Evolutionary conservation across 2,113 vertebrate genomes (phyloP).

Genomic region (Pachyramphus minor): DNA sequence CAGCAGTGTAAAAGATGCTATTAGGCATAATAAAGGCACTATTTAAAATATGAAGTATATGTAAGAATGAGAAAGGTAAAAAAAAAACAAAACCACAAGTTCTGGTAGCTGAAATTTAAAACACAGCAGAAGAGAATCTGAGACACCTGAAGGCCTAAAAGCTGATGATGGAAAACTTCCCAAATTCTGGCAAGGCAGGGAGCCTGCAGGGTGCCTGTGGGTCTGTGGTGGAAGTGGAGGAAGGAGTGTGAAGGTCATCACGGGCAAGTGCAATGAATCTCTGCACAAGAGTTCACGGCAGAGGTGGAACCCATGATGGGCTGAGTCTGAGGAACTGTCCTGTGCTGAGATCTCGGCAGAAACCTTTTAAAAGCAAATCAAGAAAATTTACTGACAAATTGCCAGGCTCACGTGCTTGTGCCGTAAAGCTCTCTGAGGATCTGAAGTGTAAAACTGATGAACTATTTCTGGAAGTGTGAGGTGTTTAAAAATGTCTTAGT

Average conservation of each 20-base stretch:
- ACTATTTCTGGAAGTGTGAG: background rate
- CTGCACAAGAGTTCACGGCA: background rate
- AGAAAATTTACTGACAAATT: constrained; percentile 1
- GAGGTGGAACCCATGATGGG: fast-evolving
- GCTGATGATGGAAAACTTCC: background rate
- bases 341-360: background rate
- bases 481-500: background rate
- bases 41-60: background rate
- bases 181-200: background rate
- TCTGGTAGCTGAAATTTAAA: background rate
- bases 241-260: fast-evolving
- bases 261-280: background rate
- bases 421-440: background rate
- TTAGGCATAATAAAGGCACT: background rate
- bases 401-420: background rate
- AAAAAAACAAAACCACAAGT: no score
- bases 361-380: background rate
- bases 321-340: background rate
- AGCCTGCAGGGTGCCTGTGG: fast-evolving
- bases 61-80: background rate
- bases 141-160: background rate
- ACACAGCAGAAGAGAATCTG: background rate
- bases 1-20: background rate
- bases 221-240: background rate
- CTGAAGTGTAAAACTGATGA: background rate